phyloP scores from a whole-genome alignment of 2,797 vertebrate genomes.

The Coendou prehensilis region DNA sequence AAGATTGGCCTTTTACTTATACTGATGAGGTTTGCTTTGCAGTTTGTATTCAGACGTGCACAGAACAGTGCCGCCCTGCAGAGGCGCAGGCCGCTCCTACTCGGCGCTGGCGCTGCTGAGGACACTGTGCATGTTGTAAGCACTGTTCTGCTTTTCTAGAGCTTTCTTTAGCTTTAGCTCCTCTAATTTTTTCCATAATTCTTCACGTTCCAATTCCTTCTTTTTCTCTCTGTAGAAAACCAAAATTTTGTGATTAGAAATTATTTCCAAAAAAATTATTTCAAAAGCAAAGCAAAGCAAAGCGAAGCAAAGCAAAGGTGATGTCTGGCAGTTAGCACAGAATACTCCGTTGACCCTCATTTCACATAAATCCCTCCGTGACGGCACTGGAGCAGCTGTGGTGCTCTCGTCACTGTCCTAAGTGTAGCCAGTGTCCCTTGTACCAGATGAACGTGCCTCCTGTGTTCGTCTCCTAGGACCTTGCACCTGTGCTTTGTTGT shows the following conservation, averaged over 20 bases:
- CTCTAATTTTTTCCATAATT: constrained; percentile 97
- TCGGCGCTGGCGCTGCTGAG: constrained; percentile 92
- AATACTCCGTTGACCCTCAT: background rate
- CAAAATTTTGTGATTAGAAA: constrained; percentile 40
- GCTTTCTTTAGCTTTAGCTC: constrained; percentile 92
- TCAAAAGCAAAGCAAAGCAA: background rate
- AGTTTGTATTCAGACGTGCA: constrained; percentile 87
- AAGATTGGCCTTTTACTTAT: constrained; percentile 91
- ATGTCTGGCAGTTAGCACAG: background rate
- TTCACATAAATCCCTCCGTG: background rate
- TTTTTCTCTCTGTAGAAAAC: constrained; percentile 95
- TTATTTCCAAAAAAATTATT: background rate
- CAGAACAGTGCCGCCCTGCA: constrained; percentile 85
- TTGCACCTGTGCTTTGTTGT: background rate
- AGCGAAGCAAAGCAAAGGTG: background rate
- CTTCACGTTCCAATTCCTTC: constrained; percentile 97
- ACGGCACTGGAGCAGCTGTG: background rate
- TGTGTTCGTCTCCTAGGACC: background rate
- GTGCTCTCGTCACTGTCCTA: background rate
- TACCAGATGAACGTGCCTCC: background rate
- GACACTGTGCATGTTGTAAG: constrained; percentile 89
- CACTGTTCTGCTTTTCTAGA: constrained; percentile 93
- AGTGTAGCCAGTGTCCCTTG: background rate
- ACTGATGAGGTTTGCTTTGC: constrained; percentile 92
- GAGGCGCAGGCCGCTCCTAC: constrained; percentile 85